Evolutionary conservation across 30 jellyfish, hydroid and myxozoan species (phyloP).

Genomic region (Hydra vulgaris): DNA sequence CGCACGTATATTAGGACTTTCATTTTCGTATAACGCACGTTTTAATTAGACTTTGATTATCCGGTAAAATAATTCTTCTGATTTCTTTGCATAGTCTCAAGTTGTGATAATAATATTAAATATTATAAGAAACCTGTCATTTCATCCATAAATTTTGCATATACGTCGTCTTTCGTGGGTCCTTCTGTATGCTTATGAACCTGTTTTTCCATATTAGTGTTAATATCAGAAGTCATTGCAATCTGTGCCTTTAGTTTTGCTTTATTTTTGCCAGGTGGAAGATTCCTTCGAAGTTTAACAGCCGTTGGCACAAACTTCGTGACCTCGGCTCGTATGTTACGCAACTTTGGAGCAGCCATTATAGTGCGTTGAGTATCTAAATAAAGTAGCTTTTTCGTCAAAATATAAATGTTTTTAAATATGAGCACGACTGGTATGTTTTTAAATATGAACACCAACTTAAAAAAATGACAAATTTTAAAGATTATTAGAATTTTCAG

Average conservation of each 20-base stretch:
- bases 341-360: constrained; percentile 89
- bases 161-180: constrained; percentile 89
- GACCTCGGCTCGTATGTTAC: constrained; percentile 96
- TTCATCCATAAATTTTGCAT: constrained; percentile 76
- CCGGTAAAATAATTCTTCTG: too few relatives aligned
- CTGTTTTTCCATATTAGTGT: background rate
- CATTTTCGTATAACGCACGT: too few relatives aligned
- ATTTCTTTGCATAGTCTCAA: too few relatives aligned
- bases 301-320: constrained; percentile 97
- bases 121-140: constrained; percentile 69
- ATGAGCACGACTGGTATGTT: background rate
- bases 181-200: constrained; percentile 37
- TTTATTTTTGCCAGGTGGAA: constrained; percentile 8
- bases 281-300: constrained; percentile 61
- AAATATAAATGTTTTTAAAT: background rate
- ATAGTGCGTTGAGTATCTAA: constrained; percentile 63
- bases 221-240: background rate
- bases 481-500: too few relatives aligned
- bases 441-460: too few relatives aligned
- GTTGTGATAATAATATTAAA: too few relatives aligned
- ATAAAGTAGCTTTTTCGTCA: background rate
- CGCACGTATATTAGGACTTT: too few relatives aligned
- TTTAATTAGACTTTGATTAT: too few relatives aligned
- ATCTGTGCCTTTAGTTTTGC: background rate
- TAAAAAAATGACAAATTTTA: too few relatives aligned